Base-by-base conservation (phyloP, 2,113 vertebrate species). In the Globicephala melas region DNA sequence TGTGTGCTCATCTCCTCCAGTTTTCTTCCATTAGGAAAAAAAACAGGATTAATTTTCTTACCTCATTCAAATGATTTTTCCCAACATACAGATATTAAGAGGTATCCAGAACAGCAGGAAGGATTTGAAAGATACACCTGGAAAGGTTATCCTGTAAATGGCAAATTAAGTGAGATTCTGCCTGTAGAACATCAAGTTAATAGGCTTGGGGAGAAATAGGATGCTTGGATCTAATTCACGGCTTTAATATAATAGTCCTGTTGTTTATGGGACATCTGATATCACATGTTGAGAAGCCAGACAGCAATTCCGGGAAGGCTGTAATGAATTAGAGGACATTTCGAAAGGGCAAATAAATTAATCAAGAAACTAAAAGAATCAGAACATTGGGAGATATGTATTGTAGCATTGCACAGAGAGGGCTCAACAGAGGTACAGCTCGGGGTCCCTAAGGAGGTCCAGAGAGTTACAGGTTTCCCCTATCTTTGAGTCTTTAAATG, bases 71-170 rank as follows among this genome's bases (percentile, higher is more conserved):
- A 53, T 97, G 84, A 36, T 80, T 76, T 89, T 82, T 8, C 44
- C 18, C 77, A 67, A 55, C 71, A 86, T 53, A 53, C 3, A 79
- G 81, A 58, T 94, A 91, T 38, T 92, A 90, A 96, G 76, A 96
- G 87, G n/a, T 65, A 83, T 44, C 84, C 76, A 85, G 83, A 96
- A 80, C 50, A 94, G 82, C 86, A 94, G 96, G 87, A 86, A 97
- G 80, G 84, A 74, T 83, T 80, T 92, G 93, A 94, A 83, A 79
- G 68, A 44, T 55, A 89, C 62, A 95, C 95, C 93, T 97, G 95
- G 96, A 97, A 97, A 97, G 87, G 63, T 95, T 98, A 91, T 93
- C 38, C 89, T 73, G 60, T 86, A 93, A 97, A 98, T 97, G 96
- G 92, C 86, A 97, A 97, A 95, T 95, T 96, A 83, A 96, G 97